Percentiles rank a stretch among this genome's conserved stretches.
These are phyloP conservation scores for Acleris sparsana DNA, from an alignment of 2,888 invertebrate species.

Conservation along the genomic window DNA sequence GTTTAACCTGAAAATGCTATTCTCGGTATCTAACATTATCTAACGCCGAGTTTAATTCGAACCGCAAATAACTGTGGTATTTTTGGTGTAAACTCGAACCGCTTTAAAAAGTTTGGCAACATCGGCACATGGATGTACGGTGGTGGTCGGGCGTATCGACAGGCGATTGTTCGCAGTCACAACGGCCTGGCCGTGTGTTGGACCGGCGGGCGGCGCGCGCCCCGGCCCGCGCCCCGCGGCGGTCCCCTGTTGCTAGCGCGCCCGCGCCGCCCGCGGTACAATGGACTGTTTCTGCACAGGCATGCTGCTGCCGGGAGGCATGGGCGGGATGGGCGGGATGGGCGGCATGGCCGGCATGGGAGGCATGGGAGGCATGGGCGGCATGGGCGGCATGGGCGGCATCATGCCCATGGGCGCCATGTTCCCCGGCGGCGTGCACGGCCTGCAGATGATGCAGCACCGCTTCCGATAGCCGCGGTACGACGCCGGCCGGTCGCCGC, in stretches of 20 bases:
- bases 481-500: conserved; percentile 42
- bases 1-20: conserved; percentile 28
- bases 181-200: conserved; percentile 68
- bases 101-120: conserved; percentile 10
- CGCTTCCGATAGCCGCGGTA: conserved; percentile 89
- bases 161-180: conserved; percentile 74
- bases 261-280: conserved; percentile 39
- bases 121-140: conserved; percentile 38
- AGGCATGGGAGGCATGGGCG: conserved; percentile 63
- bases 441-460: conserved; percentile 90
- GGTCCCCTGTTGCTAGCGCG: conserved; percentile 59
- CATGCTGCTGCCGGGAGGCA: conserved; percentile 75
- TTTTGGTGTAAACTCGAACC: conserved; percentile 20
- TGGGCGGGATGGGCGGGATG: conserved; percentile 64
- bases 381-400: conserved; percentile 64
- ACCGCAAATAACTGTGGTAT: conserved; percentile 1
- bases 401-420: conserved; percentile 83
- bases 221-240: conserved; percentile 35
- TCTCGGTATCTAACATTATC: not conserved
- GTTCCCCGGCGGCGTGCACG: conserved; percentile 70
- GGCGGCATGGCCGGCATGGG: conserved; percentile 65
- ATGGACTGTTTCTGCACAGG: conserved; percentile 61
- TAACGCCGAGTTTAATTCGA: not conserved
- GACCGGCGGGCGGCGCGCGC: conserved; percentile 44
- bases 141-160: conserved; percentile 51